phyloP scores from a whole-genome alignment of 2,888 invertebrate genomes.

The Melipona beecheii region DNA sequence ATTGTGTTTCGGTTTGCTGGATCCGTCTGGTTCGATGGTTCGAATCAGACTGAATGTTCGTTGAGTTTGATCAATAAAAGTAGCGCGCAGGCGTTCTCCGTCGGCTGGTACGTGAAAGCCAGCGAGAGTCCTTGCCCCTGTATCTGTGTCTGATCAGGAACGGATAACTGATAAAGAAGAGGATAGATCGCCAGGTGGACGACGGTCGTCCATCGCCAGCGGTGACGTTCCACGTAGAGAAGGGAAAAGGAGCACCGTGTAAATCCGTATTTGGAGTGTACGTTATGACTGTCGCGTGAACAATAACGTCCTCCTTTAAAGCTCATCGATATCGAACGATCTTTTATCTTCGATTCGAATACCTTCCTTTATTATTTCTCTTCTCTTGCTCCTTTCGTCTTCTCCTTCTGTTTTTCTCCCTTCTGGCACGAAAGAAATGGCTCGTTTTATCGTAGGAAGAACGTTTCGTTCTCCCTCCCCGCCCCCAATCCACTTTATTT shows the following conservation, averaged over 20 bases:
- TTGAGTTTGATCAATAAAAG: slow-evolving; percentile 76
- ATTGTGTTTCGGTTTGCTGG: slow-evolving; percentile 66
- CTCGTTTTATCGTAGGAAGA: not conserved
- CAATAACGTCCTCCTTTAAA: not conserved
- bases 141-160: slow-evolving; percentile 57
- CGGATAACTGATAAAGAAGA: slow-evolving; percentile 51
- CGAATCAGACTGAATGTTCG: slow-evolving; percentile 74
- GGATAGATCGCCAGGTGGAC: not conserved
- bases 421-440: not conserved
- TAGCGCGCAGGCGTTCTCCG: slow-evolving; percentile 73
- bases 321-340: not conserved
- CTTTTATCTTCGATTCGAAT: not conserved
- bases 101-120: slow-evolving; percentile 41
- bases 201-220: not conserved
- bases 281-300: not conserved
- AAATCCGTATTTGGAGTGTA: slow-evolving; percentile 8
- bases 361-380: not conserved
- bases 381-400: not conserved
- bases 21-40: slow-evolving; percentile 74
- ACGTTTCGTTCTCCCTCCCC: not conserved
- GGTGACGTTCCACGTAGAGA: slow-evolving; percentile 5
- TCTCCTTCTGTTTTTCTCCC: not conserved
- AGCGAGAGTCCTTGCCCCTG: slow-evolving; percentile 50
- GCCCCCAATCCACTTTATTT: not conserved
- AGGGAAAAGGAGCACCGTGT: not conserved